These are phyloP conservation scores for Achroia grisella DNA, from an alignment of 1,140 invertebrate species.

Conservation along the genomic window DNA sequence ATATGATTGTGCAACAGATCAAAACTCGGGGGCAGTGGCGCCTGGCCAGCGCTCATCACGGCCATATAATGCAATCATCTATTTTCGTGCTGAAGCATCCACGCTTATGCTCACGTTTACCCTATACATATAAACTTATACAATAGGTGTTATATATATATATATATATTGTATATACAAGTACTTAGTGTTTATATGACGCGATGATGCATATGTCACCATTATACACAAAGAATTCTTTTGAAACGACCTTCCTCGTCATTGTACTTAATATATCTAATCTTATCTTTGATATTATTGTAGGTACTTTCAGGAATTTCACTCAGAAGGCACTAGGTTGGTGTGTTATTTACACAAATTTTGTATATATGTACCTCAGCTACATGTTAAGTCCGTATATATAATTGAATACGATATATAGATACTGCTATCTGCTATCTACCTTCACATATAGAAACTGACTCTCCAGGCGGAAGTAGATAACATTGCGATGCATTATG, in stretches of 20 bases:
- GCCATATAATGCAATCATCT: slow-evolving; percentile 31
- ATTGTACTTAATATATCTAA: slow-evolving; percentile 3
- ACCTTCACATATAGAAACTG: slow-evolving; percentile 5
- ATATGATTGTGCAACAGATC: slow-evolving; percentile 34
- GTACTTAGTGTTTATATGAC: too few species aligned
- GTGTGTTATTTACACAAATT: background rate
- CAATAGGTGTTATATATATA: too few species aligned
- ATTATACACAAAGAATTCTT: too few species aligned
- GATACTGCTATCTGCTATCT: too few species aligned
- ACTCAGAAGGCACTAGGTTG: background rate
- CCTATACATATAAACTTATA: too few species aligned
- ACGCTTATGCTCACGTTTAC: too few species aligned
- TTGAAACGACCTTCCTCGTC: background rate
- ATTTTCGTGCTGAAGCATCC: slow-evolving; percentile 17
- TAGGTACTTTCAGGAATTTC: background rate
- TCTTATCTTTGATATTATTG: slow-evolving; percentile 2
- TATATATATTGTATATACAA: too few species aligned
- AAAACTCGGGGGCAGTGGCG: slow-evolving; percentile 35
- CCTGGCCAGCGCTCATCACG: slow-evolving; percentile 46
- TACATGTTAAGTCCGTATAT: too few species aligned
- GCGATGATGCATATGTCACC: too few species aligned
- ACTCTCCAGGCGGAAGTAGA: slow-evolving; percentile 57
- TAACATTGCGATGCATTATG: slow-evolving; percentile 58
- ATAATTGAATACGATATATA: too few species aligned
- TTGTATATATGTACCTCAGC: too few species aligned